phyloP scores from a whole-genome alignment of 2,888 invertebrate genomes.

The Pandemis corylana region DNA sequence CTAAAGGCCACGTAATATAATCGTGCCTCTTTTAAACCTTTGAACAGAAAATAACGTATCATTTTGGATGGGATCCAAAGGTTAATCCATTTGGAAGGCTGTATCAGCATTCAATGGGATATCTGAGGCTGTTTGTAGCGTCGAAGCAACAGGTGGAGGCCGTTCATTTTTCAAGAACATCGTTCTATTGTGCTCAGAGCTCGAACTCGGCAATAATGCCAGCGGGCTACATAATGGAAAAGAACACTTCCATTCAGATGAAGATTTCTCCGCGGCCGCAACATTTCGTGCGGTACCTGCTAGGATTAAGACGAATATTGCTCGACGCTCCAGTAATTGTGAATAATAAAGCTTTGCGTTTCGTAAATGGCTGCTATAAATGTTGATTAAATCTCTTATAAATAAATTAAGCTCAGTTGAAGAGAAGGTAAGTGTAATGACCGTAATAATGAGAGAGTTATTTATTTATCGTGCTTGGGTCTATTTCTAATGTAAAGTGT shows the following conservation, averaged over 20 bases:
- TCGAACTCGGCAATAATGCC: constrained; percentile 39
- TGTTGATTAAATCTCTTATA: constrained; percentile 38
- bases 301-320: constrained; percentile 56
- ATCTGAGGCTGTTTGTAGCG: constrained; percentile 36
- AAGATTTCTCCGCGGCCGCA: constrained; percentile 49
- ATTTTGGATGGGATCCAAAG: constrained; percentile 3
- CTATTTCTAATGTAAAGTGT: not conserved
- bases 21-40: constrained; percentile 1
- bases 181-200: constrained; percentile 35
- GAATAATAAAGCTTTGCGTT: constrained; percentile 55
- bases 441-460: constrained; percentile 33
- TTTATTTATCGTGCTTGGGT: not conserved
- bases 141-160: constrained; percentile 63
- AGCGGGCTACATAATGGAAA: constrained; percentile 46
- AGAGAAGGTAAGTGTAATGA: constrained; percentile 30
- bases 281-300: constrained; percentile 49
- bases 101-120: constrained; percentile 31
- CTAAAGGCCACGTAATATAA: not conserved
- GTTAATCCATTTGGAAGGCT: constrained; percentile 26
- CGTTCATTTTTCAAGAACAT: constrained; percentile 56
- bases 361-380: constrained; percentile 40
- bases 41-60: not conserved
- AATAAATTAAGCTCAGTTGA: constrained; percentile 39
- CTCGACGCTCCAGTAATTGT: constrained; percentile 53
- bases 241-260: constrained; percentile 50